Base-by-base conservation (phyloP, 1,140 invertebrate species). In the Drosophila quadrilineata region DNA sequence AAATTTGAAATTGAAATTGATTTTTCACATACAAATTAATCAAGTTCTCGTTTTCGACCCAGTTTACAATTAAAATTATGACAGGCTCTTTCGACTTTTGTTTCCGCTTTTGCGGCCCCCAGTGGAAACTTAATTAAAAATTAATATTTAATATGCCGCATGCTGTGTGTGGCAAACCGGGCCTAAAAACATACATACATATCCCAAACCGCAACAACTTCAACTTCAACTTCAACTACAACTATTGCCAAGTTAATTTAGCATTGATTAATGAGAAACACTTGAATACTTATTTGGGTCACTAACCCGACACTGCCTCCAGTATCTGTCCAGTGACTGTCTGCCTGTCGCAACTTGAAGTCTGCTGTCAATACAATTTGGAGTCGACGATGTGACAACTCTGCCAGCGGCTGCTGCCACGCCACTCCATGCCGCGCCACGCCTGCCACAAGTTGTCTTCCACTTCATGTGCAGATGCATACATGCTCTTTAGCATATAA, bases 61-160 rank as follows among this genome's bases (percentile, higher is more conserved):
- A 84, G 74, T 84, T 84, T 69, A 73, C 69, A 82, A 82, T 84
- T 82, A 73, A 85, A 62, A 77, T 73, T 67, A 63, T 77, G 65
- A 64, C 74, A 76, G 74, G 57, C 75, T 50, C 41, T 35, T 76
- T 53, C 24, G 41, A 70, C 64, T 54, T n/a, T 67, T 74, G 73
- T 77, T 73, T 77, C 74, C 70, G 64, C 64, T 63, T 57, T 52
- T 33, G 24, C 52, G 35, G 36, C 60, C 45, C 60, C 33, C 62
- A 43, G 36, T 57, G 50, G 29, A 26, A 63, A 59, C 45, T 49
- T 77, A 77, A 84, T 84, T 85, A 84, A 84, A 80, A 84, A 64
- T 85, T 74, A 71, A 77, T 77, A 84, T 77, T 85, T 85, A 66
- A 77, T 77, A 38, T 52, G 26, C 31, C 28, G 56, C 73, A 57